phyloP scores from a whole-genome alignment of 2,888 invertebrate species.

The Trissonchulus latispiculum region DNA sequence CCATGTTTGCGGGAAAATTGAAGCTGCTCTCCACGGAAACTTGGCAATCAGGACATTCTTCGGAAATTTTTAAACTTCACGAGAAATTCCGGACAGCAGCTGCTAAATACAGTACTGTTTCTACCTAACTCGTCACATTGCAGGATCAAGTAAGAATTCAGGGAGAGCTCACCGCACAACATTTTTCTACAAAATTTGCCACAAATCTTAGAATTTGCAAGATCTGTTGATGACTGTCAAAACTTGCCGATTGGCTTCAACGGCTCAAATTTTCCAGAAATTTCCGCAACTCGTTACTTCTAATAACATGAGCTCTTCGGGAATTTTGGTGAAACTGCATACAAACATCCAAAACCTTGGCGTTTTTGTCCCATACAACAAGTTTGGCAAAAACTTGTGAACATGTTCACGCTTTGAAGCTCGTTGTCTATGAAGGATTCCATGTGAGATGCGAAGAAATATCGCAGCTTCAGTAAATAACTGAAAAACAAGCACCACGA shows the following conservation, averaged over 20 bases:
- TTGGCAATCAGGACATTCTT: constrained; percentile 55
- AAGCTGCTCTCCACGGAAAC: constrained; percentile 55
- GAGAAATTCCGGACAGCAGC: constrained; percentile 46
- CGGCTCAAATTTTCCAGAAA: constrained; percentile 55
- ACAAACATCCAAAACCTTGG: constrained; percentile 57
- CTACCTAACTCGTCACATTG: constrained; percentile 51
- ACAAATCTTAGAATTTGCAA: constrained; percentile 56
- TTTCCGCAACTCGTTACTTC: constrained; percentile 62
- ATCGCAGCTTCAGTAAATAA: no score
- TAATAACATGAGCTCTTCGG: constrained; percentile 53
- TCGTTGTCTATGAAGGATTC: background rate
- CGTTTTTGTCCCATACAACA: constrained; percentile 57
- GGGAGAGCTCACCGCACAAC: constrained; percentile 59
- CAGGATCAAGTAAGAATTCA: constrained; percentile 50
- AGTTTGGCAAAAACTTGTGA: constrained; percentile 35
- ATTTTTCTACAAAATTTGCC: constrained; percentile 58
- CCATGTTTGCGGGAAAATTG: constrained; percentile 61
- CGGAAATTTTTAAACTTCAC: constrained; percentile 55
- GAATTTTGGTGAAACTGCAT: constrained; percentile 58
- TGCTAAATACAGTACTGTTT: background rate
- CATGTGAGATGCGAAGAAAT: no score
- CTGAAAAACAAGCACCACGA: no score
- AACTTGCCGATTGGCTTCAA: constrained; percentile 56
- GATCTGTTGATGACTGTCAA: constrained; percentile 51
- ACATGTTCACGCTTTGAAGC: background rate